A percentile compares a stretch with the other conserved stretches of the same genome.
phyloP scores from a whole-genome alignment of 2,797 vertebrate species.

The Anabacerthia variegaticeps region DNA sequence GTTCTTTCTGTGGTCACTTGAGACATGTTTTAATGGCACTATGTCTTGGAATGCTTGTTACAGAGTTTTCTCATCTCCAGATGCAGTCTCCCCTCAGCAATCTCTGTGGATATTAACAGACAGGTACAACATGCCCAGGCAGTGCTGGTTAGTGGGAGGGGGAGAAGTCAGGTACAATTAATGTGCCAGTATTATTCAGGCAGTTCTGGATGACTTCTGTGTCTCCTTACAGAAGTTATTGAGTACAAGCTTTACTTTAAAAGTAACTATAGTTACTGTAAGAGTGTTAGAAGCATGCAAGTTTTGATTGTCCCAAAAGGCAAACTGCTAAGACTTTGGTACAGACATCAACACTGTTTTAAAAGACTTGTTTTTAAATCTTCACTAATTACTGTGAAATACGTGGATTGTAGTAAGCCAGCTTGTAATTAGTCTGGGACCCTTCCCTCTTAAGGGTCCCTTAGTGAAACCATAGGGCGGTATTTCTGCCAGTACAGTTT shows the following conservation, averaged over 20 bases:
- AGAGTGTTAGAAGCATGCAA: not conserved
- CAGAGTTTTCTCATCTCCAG: too few species aligned
- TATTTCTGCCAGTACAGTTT: not conserved
- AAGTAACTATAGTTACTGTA: not conserved
- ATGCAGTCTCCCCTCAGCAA: not conserved
- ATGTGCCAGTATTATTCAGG: not conserved
- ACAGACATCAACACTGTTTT: not conserved
- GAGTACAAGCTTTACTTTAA: not conserved
- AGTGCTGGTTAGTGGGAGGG: not conserved
- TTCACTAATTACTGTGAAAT: constrained; percentile 30
- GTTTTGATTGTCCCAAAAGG: not conserved
- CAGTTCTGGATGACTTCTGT: not conserved
- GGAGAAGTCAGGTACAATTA: not conserved
- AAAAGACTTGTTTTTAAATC: constrained; percentile 13
- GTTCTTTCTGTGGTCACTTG: not conserved
- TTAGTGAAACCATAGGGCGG: not conserved
- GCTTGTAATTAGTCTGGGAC: not conserved
- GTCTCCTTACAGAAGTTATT: not conserved
- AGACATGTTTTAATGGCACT: not conserved
- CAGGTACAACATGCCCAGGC: constrained; percentile 12
- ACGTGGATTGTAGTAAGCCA: not conserved
- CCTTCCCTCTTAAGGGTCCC: not conserved
- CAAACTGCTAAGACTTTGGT: not conserved
- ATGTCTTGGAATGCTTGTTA: not conserved
- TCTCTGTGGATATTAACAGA: not conserved